phyloP scores from a whole-genome alignment of 1,140 invertebrate genomes.

The Anoplolepis gracilipes region DNA sequence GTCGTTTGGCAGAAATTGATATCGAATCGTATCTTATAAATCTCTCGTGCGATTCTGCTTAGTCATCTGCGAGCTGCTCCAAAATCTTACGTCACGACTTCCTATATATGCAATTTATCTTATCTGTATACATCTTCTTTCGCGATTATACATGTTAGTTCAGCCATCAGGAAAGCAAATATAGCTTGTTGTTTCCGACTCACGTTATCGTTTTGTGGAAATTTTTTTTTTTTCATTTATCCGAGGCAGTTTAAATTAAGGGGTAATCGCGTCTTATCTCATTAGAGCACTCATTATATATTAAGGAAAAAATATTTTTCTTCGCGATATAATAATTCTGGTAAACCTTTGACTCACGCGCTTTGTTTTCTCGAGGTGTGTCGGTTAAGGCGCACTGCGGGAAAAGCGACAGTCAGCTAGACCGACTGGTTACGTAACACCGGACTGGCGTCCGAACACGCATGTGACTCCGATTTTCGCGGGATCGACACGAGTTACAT shows the following conservation, averaged over 20 bases:
- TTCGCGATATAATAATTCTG: background rate
- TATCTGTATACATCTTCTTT: slow-evolving; percentile 18
- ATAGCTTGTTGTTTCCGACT: slow-evolving; percentile 24
- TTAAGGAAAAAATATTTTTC: too few species aligned
- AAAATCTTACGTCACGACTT: slow-evolving; percentile 48
- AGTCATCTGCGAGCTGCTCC: slow-evolving; percentile 20
- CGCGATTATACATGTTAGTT: slow-evolving; percentile 5
- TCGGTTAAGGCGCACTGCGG: background rate
- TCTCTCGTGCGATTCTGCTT: slow-evolving; percentile 16
- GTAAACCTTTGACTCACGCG: background rate
- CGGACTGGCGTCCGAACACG: background rate
- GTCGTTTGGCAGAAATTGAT: background rate
- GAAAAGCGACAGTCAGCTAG: slow-evolving; percentile 32
- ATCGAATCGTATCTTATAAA: background rate
- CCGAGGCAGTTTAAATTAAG: background rate
- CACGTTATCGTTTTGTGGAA: background rate
- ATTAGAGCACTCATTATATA: background rate
- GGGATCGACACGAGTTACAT: slow-evolving; percentile 43
- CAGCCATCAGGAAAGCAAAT: background rate
- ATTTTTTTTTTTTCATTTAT: background rate
- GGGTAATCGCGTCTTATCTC: background rate
- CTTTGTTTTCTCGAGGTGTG: background rate
- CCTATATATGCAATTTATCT: slow-evolving; percentile 32
- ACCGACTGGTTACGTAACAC: slow-evolving; percentile 59
- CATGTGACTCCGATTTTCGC: slow-evolving; percentile 55